Evolutionary conservation across 1,140 invertebrate species (phyloP), one percentile per base, ranked within the genome.

Genomic region (Steinernema khuongi): DNA sequence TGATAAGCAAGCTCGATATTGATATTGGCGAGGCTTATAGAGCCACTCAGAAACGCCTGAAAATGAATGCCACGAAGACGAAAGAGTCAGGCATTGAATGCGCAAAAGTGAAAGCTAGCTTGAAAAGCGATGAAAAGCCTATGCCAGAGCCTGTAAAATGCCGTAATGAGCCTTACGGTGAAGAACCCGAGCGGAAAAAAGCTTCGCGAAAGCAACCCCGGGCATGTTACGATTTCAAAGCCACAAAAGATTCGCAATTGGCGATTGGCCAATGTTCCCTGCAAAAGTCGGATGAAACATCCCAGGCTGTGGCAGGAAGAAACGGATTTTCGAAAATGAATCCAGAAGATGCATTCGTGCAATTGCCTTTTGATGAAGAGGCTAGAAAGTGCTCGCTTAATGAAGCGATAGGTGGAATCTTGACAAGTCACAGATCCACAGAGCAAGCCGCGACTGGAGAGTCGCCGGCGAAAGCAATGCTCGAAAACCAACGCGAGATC

Each of bases 181-280:
- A 26, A 28, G n/a, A 31, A n/a, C 7, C 22, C 0, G 26, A 29
- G 11, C 29, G 76, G 29, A 67, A 74, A 14, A 60, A 2, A 22
- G 44, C 70, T 28, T 28, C 70, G 1, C 2, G 11, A 33, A 74
- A 81, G 66, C 77, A 85, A 66, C 76, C 86, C 44, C 76, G 86
- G 18, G 71, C 87, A 11, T 88, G 81, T 78, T 84, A 78, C 4
- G 86, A 87, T 78, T 87, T 74, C 60, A 83, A 79, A 31, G 67
- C 29, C 0, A 80, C 81, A 2, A 32, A 86, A 4, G 86, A 86
- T 68, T 67, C 69, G 69, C 70, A 44, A 66, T 41, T 71, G 72
- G 76, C 68, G 36, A 66, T 68, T 7, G 72, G 72, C 68, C 75
- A 33, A 28, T 79, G 77, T 70, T 82, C 80, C 18, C 69, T 85